Evolutionary conservation across 2,888 invertebrate genomes (phyloP).

Genomic region (Heliconius hortense): DNA sequence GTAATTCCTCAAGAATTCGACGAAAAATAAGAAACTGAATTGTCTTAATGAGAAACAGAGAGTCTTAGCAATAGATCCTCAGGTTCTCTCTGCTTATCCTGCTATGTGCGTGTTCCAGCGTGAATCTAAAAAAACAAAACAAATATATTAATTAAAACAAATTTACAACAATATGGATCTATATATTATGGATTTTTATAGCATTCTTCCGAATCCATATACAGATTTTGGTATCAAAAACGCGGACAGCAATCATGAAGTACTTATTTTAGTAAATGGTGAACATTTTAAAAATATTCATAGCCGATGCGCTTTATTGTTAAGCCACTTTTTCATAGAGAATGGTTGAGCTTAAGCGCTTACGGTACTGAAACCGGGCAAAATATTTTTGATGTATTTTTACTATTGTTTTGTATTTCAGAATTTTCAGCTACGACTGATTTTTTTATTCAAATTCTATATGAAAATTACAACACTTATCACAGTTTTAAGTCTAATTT

Average conservation of each 20-base stretch:
- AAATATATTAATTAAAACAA: no score
- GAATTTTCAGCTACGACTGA: not conserved
- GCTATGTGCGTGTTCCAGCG: no score
- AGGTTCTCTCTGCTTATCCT: no score
- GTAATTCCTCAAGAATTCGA: no score
- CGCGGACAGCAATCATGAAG: not conserved
- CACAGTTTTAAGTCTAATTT: not conserved
- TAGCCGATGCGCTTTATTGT: conserved; percentile 3
- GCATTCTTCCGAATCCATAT: no score
- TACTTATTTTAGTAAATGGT: conserved; percentile 2
- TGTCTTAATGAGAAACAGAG: no score
- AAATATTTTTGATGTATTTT: conserved; percentile 4
- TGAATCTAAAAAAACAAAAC: no score
- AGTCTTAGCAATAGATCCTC: no score
- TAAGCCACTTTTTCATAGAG: conserved; percentile 18
- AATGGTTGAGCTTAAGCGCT: conserved; percentile 2
- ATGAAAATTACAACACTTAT: not conserved
- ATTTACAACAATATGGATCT: no score
- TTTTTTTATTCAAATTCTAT: not conserved
- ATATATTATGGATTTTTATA: no score
- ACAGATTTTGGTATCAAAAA: not conserved
- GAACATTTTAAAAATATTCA: conserved; percentile 13
- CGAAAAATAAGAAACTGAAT: no score
- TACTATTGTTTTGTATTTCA: conserved; percentile 5
- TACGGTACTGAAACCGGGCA: not conserved